A percentile compares a stretch with the other conserved stretches of the same genome.
These are phyloP conservation scores for Sinelater perroti DNA, from an alignment of 2,888 invertebrate genomes.

Conservation along the genomic window DNA sequence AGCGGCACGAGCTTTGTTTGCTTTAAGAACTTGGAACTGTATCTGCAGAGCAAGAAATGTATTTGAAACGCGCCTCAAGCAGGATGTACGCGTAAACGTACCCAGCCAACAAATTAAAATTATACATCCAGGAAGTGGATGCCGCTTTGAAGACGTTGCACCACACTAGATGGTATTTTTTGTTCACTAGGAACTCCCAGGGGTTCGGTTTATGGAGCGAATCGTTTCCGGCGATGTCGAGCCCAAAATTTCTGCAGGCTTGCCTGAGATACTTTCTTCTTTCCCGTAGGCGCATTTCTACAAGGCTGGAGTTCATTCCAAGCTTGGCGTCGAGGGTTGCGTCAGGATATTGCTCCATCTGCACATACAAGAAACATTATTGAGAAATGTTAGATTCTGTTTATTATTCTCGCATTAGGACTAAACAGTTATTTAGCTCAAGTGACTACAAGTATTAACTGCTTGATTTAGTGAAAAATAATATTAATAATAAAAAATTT, in stretches of 20 bases:
- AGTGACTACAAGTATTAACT: too few species aligned
- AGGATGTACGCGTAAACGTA: slow-evolving; percentile 47
- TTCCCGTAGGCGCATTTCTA: slow-evolving; percentile 67
- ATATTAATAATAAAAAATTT: too few species aligned
- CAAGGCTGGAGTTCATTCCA: slow-evolving; percentile 59
- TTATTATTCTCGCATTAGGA: too few species aligned
- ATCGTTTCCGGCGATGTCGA: slow-evolving; percentile 68
- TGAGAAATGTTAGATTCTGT: too few species aligned
- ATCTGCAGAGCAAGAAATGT: slow-evolving; percentile 59
- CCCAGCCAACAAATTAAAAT: slow-evolving; percentile 87
- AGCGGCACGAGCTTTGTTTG: slow-evolving; percentile 82
- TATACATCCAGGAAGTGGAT: slow-evolving; percentile 93
- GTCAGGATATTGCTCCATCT: slow-evolving; percentile 54
- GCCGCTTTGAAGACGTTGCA: slow-evolving; percentile 85
- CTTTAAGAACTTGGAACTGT: slow-evolving; percentile 78
- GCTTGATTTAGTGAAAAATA: too few species aligned
- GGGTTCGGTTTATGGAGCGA: slow-evolving; percentile 76
- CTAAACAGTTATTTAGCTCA: too few species aligned
- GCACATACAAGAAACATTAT: too few species aligned
- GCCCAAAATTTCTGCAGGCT: slow-evolving; percentile 69
- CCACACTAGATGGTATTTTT: slow-evolving; percentile 84
- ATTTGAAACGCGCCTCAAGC: too few species aligned
- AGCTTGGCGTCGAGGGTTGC: slow-evolving; percentile 55
- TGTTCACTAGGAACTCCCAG: slow-evolving; percentile 86
- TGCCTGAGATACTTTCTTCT: slow-evolving; percentile 67